Evolutionary conservation across 2,797 vertebrate genomes (phyloP).

Genomic region (Darevskia mixta): DNA sequence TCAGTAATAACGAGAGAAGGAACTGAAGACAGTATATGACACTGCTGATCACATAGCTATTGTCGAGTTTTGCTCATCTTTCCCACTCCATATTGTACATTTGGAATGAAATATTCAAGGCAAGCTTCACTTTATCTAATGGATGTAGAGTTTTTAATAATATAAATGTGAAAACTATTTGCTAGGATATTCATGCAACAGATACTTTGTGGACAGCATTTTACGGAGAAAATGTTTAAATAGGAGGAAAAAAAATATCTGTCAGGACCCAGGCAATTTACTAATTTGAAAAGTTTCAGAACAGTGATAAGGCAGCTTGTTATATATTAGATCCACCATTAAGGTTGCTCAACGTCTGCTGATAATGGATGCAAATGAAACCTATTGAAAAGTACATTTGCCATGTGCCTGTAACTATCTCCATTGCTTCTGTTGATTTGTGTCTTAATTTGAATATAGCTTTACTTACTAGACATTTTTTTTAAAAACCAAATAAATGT

Average conservation of each 20-base stretch:
- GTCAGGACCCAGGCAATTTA: not conserved
- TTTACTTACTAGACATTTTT: not conserved
- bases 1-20: not conserved
- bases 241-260: not conserved
- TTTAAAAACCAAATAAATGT: not conserved
- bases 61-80: not conserved
- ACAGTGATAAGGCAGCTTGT: not conserved
- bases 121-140: not conserved
- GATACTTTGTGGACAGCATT: not conserved
- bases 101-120: conserved; percentile 36
- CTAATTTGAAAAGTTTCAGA: not conserved
- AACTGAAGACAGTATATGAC: conserved; percentile 26
- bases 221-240: not conserved
- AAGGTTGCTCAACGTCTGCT: not conserved
- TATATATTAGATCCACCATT: fast-evolving
- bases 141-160: not conserved
- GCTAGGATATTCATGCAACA: not conserved
- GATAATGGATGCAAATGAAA: not conserved
- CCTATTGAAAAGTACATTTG: not conserved
- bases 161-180: not conserved
- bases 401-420: not conserved
- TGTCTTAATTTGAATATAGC: not conserved
- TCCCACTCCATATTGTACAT: not conserved
- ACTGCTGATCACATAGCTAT: not conserved
- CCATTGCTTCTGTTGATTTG: not conserved